Evolutionary conservation across 1,140 invertebrate genomes (phyloP).

Genomic region (Dendrolimus punctatus): DNA sequence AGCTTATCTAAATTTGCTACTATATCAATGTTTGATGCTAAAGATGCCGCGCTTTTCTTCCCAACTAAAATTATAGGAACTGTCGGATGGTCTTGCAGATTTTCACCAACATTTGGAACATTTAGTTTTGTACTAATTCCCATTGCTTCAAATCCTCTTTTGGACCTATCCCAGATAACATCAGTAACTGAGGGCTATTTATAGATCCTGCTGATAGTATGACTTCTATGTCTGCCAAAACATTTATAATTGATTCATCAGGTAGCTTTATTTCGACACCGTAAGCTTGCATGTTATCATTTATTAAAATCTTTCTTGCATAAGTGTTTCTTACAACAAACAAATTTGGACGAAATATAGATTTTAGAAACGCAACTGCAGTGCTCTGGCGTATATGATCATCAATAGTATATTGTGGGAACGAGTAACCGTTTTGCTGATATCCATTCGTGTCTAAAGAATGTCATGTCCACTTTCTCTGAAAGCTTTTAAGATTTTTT

Average conservation of each 20-base stretch:
- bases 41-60: not conserved
- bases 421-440: constrained; percentile 6
- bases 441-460: constrained; percentile 2
- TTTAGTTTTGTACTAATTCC: not conserved
- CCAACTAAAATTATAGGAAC: not conserved
- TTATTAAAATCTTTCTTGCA: constrained; percentile 74
- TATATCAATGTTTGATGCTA: not conserved
- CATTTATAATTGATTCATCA: constrained; percentile 1
- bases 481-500: constrained; percentile 75
- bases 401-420: constrained; percentile 65
- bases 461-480: constrained; percentile 85
- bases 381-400: constrained; percentile 87
- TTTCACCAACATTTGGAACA: constrained; percentile 1
- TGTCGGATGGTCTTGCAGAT: constrained; percentile 2
- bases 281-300: not conserved
- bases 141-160: not conserved
- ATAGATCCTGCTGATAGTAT: constrained; percentile 3
- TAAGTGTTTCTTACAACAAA: constrained; percentile 81
- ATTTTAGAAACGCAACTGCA: constrained; percentile 86
- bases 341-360: constrained; percentile 82
- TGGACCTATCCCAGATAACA: constrained; percentile 5
- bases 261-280: not conserved
- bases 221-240: constrained; percentile 2
- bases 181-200: constrained; percentile 3
- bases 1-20: constrained; percentile 1